Evolutionary conservation across 2,888 invertebrate genomes (phyloP), one percentile per base, ranked within the genome.

Genomic region (Macroteleia sp.): DNA sequence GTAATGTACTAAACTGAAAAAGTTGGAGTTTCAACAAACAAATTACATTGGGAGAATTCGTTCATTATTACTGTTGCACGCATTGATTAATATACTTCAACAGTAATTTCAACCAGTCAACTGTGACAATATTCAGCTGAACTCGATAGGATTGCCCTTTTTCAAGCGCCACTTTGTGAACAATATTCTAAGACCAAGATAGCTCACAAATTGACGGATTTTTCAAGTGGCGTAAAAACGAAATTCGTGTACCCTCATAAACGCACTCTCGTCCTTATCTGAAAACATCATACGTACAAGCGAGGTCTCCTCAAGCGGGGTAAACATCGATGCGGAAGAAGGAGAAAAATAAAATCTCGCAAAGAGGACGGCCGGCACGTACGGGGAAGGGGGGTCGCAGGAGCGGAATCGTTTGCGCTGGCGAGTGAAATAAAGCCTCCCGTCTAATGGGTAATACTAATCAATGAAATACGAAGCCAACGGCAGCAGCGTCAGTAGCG

Each of bases 401-500:
- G 62, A 74, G 59, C 66, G 59, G 77, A 64, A 75, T 80, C 70
- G 59, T 67, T 66, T 52, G 80, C 59, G 75, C 74, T 81, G 82
- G 82, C 82, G 84, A 71, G 73, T 81, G 80, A 88, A 89, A 89
- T 88, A 89, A 89, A 88, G 87, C 87, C 85, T 85, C 86, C 86
- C 87, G 88, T 90, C 89, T 90, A 89, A 90, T 89, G 89, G 89
- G 86, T 87, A 90, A 90, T 90, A 88, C 88, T 89, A 89, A 89
- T 90, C 90, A 90, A 90, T 90, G 90, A 89, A 89, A 90, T 89
- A 90, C 90, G 90, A 88, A 90, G 88, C 85, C 84, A 85, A 79
- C 76, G 52, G 76, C 76, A 76, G 69, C 76, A 67, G 61, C 66
- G 61, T 70, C 57, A 70, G 76, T 64, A 76, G 64, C 76, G 76